These are phyloP conservation scores for Porites australiensis DNA, from an alignment of 64 coral and sea anemone genomes.

Conservation along the genomic window DNA sequence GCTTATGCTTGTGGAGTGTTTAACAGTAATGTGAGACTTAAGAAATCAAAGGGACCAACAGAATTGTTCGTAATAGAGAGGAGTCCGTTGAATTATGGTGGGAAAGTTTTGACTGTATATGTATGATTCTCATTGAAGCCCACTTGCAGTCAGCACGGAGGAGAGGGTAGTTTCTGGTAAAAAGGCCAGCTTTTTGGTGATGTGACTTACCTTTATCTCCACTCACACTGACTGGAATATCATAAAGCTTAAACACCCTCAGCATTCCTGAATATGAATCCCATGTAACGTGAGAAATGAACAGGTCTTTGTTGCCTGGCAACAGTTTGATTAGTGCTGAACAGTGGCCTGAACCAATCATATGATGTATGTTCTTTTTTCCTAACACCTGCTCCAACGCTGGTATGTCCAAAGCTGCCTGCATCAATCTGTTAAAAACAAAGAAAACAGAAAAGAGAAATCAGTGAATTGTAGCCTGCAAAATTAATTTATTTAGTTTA, in stretches of 20 bases:
- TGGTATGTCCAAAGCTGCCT: constrained; percentile 56
- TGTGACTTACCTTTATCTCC: constrained; percentile 62
- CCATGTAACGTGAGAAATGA: constrained; percentile 98
- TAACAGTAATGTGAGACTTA: no score
- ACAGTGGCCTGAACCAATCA: constrained; percentile 87
- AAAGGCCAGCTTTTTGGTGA: neutral
- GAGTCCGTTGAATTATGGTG: no score
- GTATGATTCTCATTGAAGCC: no score
- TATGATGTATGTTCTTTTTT: constrained; percentile 67
- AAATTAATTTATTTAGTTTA: no score
- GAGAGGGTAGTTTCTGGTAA: no score
- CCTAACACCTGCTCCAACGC: constrained; percentile 69
- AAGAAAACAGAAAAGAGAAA: no score
- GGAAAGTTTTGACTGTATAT: no score
- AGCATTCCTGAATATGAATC: constrained; percentile 53
- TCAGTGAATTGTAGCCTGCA: no score
- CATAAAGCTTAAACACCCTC: constrained; percentile 91
- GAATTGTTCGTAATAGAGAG: no score
- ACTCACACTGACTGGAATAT: constrained; percentile 68
- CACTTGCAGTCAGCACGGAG: no score
- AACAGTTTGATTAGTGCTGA: constrained; percentile 94
- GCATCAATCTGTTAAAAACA: constrained; percentile 63
- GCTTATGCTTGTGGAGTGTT: no score
- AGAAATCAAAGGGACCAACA: no score
- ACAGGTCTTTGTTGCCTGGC: constrained; percentile 90